These are phyloP conservation scores for Gobius niger DNA, from an alignment of 2,113 vertebrate species.

Conservation along the genomic window DNA sequence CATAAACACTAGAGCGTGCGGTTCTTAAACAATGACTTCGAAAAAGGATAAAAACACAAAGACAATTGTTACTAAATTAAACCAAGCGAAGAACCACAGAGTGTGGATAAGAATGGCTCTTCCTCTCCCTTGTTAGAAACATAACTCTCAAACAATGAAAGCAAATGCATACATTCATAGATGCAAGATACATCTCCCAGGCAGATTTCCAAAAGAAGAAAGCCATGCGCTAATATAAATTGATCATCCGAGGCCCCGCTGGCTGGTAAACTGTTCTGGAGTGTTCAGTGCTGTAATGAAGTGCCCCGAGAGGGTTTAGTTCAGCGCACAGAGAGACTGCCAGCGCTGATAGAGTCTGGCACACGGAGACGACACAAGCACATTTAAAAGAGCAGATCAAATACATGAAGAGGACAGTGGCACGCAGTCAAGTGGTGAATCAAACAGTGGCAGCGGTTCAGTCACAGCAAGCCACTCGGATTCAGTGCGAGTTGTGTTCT, in stretches of 20 bases:
- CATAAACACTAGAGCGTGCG: no score
- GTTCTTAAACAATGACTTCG: no score
- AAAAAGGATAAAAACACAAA: no score
- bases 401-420: constrained; percentile 12
- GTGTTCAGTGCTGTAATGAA: constrained; percentile 42
- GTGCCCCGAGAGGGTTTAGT: constrained; percentile 45
- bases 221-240: constrained; percentile 34
- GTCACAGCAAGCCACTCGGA: neutral
- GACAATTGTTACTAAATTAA: no score
- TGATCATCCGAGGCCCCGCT: constrained; percentile 50
- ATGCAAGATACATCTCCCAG: neutral
- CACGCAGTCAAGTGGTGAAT: constrained; percentile 21
- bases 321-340: constrained; percentile 34
- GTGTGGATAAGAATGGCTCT: no score
- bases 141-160: neutral
- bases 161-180: neutral
- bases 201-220: constrained; percentile 8
- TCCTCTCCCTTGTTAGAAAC: no score
- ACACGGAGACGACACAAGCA: constrained; percentile 24
- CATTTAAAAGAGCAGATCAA: constrained; percentile 26
- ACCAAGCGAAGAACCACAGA: no score
- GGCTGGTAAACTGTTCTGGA: constrained; percentile 50
- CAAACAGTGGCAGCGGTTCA: neutral
- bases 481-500: neutral
- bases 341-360: constrained; percentile 40